Evolutionary conservation across 1,140 invertebrate genomes (phyloP).

Genomic region (Odontomachus brunneus): DNA sequence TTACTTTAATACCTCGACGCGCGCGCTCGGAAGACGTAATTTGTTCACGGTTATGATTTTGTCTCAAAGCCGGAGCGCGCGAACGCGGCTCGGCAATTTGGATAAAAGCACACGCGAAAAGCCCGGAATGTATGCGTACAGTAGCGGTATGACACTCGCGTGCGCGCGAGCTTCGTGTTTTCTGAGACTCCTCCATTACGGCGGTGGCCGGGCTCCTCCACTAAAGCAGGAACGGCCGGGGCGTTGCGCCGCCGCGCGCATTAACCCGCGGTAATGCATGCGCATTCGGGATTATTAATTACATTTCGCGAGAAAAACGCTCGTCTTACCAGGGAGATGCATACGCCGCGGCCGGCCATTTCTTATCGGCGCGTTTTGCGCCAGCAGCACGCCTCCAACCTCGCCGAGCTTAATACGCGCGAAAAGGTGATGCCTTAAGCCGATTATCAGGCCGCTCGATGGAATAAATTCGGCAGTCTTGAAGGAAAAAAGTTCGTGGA

Average conservation of each 20-base stretch:
- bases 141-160: conserved; percentile 35
- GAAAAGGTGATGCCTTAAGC: conserved; percentile 51
- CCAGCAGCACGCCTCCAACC: not conserved
- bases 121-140: not conserved
- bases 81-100: conserved; percentile 64
- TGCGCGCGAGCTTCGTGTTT: conserved; percentile 68
- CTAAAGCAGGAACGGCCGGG: conserved; percentile 33
- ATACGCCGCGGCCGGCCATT: conserved; percentile 26
- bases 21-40: conserved; percentile 53
- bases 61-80: conserved; percentile 61
- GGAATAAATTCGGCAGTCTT: conserved; percentile 14
- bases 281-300: conserved; percentile 71
- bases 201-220: conserved; percentile 17
- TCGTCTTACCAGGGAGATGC: conserved; percentile 49
- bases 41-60: conserved; percentile 69
- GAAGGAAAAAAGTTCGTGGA: not conserved
- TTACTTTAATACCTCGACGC: conserved; percentile 65
- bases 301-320: conserved; percentile 65
- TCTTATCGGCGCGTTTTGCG: conserved; percentile 48
- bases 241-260: conserved; percentile 47
- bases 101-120: conserved; percentile 62
- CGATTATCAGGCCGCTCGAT: conserved; percentile 42
- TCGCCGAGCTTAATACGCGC: conserved; percentile 33
- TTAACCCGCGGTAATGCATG: conserved; percentile 51
- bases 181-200: conserved; percentile 63